Evolutionary conservation across 2,113 vertebrate genomes (phyloP).

Genomic region (Ardeotis arabs): DNA sequence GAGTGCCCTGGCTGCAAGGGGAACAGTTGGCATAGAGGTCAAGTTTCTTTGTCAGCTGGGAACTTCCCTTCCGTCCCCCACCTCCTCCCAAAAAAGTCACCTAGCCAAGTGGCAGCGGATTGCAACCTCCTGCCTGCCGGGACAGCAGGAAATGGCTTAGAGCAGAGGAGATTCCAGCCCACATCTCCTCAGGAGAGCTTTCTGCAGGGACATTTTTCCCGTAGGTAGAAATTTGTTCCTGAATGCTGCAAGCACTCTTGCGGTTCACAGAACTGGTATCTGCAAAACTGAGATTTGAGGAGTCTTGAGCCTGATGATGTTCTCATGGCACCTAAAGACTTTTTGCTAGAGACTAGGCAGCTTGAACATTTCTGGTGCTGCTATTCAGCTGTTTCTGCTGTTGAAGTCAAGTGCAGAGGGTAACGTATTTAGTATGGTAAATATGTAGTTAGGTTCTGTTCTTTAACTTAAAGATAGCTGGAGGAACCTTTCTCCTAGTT

Average conservation of each 20-base stretch:
- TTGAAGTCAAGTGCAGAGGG: not conserved
- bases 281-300: not conserved
- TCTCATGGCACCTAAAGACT: not conserved
- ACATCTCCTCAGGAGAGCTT: not conserved
- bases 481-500: not conserved
- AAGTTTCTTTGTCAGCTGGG: conserved; percentile 6
- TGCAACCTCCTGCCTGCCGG: not conserved
- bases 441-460: not conserved
- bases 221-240: not conserved
- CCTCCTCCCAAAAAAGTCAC: not conserved
- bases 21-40: not conserved
- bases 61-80: conserved; percentile 22
- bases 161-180: conserved; percentile 12
- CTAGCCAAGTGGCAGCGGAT: not conserved
- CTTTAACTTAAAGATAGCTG: not conserved
- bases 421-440: not conserved
- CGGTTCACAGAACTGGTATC: not conserved
- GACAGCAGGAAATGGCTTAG: not conserved
- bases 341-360: not conserved
- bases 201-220: not conserved
- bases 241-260: not conserved
- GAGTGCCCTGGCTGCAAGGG: not conserved
- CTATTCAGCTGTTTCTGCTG: not conserved
- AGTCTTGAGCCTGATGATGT: not conserved
- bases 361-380: not conserved